A percentile compares a stretch with the other conserved stretches of the same genome.
Conservation (phyloP, 2,888 invertebrate genomes). For the Xanthia togata region DNA sequence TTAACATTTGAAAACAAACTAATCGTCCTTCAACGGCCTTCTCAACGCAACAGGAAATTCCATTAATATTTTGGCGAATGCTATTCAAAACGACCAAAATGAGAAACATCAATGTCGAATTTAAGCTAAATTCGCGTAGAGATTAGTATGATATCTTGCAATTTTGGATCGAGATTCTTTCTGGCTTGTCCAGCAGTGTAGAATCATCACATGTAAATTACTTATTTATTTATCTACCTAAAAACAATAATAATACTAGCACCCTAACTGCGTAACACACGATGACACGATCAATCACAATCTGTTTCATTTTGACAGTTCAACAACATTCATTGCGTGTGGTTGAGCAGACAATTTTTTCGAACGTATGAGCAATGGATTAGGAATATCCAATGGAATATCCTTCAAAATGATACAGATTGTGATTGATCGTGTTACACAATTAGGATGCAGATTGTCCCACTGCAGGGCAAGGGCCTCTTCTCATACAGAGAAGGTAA, state of each 20-base stretch:
- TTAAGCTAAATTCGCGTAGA: neutral
- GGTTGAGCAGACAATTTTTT: too few relatives aligned
- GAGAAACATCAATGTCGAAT: neutral
- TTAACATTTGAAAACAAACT: constrained; percentile 25
- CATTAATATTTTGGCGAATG: constrained; percentile 19
- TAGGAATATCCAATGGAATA: too few relatives aligned
- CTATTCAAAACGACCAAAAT: neutral
- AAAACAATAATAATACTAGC: neutral
- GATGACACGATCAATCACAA: too few relatives aligned
- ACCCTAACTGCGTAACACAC: too few relatives aligned
- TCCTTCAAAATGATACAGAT: too few relatives aligned
- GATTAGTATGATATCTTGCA: neutral
- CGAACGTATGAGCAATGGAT: too few relatives aligned
- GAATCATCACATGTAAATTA: neutral
- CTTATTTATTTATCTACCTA: neutral
- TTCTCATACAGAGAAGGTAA: neutral
- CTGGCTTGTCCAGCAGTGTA: neutral
- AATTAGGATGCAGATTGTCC: neutral
- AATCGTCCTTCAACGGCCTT: constrained; percentile 26
- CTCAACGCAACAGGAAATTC: constrained; percentile 32
- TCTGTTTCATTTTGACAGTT: too few relatives aligned
- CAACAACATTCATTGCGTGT: too few relatives aligned
- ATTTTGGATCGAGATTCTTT: neutral
- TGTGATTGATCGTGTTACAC: too few relatives aligned
- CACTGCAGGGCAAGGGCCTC: neutral